Evolutionary conservation across 2,797 vertebrate genomes (phyloP), one percentile per base, ranked within the genome.

Genomic region (Micromesistius poutassou): DNA sequence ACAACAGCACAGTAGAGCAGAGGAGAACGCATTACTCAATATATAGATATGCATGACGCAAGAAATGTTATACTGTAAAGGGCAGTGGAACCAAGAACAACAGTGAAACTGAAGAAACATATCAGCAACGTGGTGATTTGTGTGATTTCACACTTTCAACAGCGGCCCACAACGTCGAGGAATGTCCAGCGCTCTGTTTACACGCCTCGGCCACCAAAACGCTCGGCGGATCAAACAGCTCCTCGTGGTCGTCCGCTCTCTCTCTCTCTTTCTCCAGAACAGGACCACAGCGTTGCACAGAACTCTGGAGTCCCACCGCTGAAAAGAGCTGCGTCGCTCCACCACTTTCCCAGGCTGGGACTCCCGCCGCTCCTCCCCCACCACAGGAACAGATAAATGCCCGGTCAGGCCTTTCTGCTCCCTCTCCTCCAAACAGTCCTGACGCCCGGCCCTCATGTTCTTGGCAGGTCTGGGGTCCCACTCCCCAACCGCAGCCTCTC

Each of bases 331-430:
- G 8, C 9, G 10, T 62, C 6, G 6, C 5, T 62, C n/a, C 22
- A 25, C n/a, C 6, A 25, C 12, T 76, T 42, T 33, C 4, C 79
- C 62, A 46, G 77, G 77, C 73, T 82, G 42, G 28, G 10, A 31
- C 28, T 9, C 28, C 46, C 74, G 73, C 77, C 72, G 74, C n/a
- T 80, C n/a, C 68, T 79, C 35, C n/a, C 81, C 83, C 76, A 80
- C 72, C 74, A 62, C 31, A 73, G 78, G 83, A 85, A 85, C 83
- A 85, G 79, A 82, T 82, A 75, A 79, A 84, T 78, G 81, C 81
- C 62, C 71, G 86, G 80, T 85, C 84, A 82, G 83, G 77, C 74
- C 76, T 31, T 71, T 33, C 78, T 81, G 14, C 2, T 80, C 14
- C 3, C 66, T 22, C 30, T 5, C 2, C 0, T 72, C 74, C 79